Base-by-base conservation (phyloP, 2,888 invertebrate genomes). In the Tenthredo livida region DNA sequence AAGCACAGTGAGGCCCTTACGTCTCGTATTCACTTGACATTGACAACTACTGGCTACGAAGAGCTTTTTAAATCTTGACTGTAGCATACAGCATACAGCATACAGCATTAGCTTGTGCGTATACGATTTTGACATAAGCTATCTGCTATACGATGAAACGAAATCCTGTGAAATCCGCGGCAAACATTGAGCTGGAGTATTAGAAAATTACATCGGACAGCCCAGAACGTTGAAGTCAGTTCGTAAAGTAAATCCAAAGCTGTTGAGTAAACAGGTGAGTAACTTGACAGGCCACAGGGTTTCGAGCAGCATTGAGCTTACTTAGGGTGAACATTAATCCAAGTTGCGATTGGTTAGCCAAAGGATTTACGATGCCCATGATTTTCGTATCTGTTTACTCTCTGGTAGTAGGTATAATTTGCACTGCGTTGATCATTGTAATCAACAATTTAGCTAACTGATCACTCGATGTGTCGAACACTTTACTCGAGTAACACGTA, bases 221-320 rank as follows among this genome's bases (percentile, higher is more conserved):
- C 6, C 25, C 17, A 73, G 73, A 12, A 73, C 40, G 33, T 77
- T 10, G 9, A 50, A 47, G 80, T 61, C 33, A 40, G 33, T 21
- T 61, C 40, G 21, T 7, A 29, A 6, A 15, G 40, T 21, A 61
- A 40, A 61, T 61, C 21, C 21, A 40, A 61, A 37, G 9, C 58
- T 29, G 12, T 61, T 40, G 25, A 61, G 37, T 37, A 61, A 50
- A 40, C 40, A 61, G 80, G 37, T 61, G 33, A 61, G 33, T 37
- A 54, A 58, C 78, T 61, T 80, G 80, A 80, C 61, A 80, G 80
- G 58, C 21, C 3, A 15, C 21, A 21, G 33, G 40, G 61, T 25
- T 54, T n/a, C 25, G 33, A 54, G 29, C 54, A 77, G 21, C 54
- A 25, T 54, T 77, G 12, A 77, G 47, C 33, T 50, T 29, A 77